phyloP scores from a whole-genome alignment of 2,113 vertebrate genomes.

The Rhinolophus ferrumequinum region DNA sequence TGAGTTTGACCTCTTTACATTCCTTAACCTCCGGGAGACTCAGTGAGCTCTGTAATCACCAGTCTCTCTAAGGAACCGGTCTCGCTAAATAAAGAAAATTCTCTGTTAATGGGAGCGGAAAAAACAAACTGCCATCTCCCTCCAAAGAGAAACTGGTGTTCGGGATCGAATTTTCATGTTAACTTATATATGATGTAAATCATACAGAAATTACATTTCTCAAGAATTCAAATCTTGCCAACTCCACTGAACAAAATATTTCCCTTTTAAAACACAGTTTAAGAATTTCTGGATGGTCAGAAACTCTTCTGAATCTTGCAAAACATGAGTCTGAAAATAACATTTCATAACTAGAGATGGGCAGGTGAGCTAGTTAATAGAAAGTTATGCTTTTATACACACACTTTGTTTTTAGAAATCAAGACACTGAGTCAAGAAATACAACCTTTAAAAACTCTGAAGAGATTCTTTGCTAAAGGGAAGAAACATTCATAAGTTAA shows the following conservation, averaged over 20 bases:
- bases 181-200: conserved; percentile 19
- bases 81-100: conserved; percentile 53
- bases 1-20: conserved; percentile 57
- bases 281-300: neutral
- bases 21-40: conserved; percentile 38
- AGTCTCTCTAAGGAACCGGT: conserved; percentile 5
- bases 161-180: conserved; percentile 39
- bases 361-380: conserved; percentile 17
- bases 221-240: conserved; percentile 34
- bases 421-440: neutral
- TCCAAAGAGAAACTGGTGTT: neutral
- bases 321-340: conserved; percentile 38
- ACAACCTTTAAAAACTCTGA: conserved; percentile 24
- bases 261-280: conserved; percentile 44
- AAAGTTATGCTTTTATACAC: conserved; percentile 28
- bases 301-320: conserved; percentile 8
- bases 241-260: conserved; percentile 11
- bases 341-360: conserved; percentile 45
- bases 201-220: conserved; percentile 37
- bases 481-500: neutral
- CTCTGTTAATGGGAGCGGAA: conserved; percentile 10
- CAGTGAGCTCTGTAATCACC: conserved; percentile 13
- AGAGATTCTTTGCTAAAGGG: conserved; percentile 39
- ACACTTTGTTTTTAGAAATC: conserved; percentile 18
- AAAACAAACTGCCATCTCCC: neutral